Percentiles rank a stretch among this genome's conserved stretches.
Evolutionary conservation across 2,113 vertebrate species (phyloP).

Genomic region (Trogon melanurus): DNA sequence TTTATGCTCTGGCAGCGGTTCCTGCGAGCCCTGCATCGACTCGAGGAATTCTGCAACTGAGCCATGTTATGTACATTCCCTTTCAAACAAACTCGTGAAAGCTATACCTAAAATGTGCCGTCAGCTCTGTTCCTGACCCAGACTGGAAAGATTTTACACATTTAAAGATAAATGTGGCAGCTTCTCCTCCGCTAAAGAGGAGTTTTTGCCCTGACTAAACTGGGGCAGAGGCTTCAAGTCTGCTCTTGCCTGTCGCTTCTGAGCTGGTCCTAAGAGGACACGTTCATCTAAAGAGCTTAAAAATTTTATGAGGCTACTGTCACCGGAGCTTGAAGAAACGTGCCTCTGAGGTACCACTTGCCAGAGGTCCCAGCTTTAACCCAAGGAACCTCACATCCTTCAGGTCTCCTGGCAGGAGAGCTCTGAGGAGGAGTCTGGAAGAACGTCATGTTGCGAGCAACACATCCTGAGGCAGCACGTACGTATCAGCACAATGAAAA

Average conservation of each 20-base stretch:
- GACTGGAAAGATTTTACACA: background rate
- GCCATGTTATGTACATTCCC: background rate
- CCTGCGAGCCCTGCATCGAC: fast-evolving
- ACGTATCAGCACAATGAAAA: background rate
- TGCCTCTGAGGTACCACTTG: background rate
- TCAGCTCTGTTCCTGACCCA: background rate
- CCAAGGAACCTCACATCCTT: background rate
- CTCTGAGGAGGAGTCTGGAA: background rate
- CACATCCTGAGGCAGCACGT: background rate
- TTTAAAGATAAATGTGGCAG: background rate
- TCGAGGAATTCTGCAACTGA: background rate
- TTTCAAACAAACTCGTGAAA: background rate
- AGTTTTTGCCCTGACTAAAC: background rate
- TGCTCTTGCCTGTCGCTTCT: background rate
- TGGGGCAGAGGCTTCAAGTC: background rate
- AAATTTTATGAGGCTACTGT: background rate
- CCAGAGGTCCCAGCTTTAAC: background rate
- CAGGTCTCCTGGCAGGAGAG: background rate
- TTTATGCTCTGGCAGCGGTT: background rate
- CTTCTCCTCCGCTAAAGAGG: background rate
- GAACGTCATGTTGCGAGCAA: background rate
- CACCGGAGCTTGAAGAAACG: background rate
- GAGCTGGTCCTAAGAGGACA: background rate
- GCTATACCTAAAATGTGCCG: background rate
- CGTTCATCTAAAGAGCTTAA: background rate